Evolutionary conservation across 2,888 invertebrate species (phyloP).

Genomic region (Nycteola revayana): DNA sequence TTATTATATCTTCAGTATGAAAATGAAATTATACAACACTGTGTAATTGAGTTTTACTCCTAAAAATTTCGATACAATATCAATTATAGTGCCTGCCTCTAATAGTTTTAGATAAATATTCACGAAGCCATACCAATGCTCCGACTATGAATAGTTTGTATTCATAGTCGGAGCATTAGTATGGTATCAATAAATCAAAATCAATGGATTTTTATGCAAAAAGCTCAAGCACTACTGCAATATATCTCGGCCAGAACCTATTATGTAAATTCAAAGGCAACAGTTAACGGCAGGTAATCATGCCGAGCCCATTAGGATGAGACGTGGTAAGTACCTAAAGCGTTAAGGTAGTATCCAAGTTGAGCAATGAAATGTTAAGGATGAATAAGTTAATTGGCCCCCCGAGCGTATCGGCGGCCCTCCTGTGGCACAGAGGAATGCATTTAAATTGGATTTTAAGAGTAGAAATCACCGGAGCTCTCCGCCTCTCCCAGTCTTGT

Average conservation of each 20-base stretch:
- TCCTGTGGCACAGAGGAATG: slow-evolving; percentile 81
- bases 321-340: slow-evolving; percentile 43
- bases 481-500: slow-evolving; percentile 73
- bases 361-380: slow-evolving; percentile 80
- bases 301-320: slow-evolving; percentile 36
- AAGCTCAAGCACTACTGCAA: too few species aligned
- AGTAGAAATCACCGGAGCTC: slow-evolving; percentile 78
- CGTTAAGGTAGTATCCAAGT: slow-evolving; percentile 62
- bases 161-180: too few species aligned
- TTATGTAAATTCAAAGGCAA: slow-evolving; percentile 29
- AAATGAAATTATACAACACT: too few species aligned
- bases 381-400: slow-evolving; percentile 82
- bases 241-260: not conserved
- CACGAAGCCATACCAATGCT: too few species aligned
- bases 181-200: too few species aligned
- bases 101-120: too few species aligned
- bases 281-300: slow-evolving; percentile 32
- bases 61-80: too few species aligned
- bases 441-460: slow-evolving; percentile 83
- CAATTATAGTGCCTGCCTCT: too few species aligned
- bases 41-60: too few species aligned
- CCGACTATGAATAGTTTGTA: too few species aligned
- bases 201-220: too few species aligned
- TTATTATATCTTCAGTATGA: too few species aligned
- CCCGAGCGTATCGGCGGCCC: slow-evolving; percentile 75